These are phyloP conservation scores for Mormyrops boulengeri DNA, from an alignment of 2,797 vertebrate species.

Conservation along the genomic window DNA sequence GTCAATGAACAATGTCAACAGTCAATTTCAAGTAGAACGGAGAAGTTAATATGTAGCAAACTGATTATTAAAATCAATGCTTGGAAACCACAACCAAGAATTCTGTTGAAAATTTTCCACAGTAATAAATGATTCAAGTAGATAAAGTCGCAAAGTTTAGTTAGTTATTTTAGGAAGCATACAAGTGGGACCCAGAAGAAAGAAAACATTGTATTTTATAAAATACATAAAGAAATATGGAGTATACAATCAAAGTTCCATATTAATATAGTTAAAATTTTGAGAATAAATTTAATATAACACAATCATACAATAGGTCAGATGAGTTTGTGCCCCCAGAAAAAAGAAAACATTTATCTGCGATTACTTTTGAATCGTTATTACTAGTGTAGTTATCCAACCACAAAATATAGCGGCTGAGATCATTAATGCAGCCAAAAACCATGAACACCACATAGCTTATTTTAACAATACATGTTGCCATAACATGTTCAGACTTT, in stretches of 20 bases:
- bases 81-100: background rate
- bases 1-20: background rate
- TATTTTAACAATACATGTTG: background rate
- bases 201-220: background rate
- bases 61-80: background rate
- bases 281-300: background rate
- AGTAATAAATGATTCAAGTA: background rate
- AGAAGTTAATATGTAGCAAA: background rate
- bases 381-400: background rate
- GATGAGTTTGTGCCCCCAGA: background rate
- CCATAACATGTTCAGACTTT: background rate
- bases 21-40: background rate
- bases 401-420: background rate
- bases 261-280: background rate
- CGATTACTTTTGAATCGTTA: background rate
- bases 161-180: background rate
- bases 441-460: background rate
- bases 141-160: background rate
- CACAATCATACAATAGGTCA: background rate
- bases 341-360: background rate
- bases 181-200: background rate
- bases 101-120: background rate
- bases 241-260: background rate
- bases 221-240: background rate
- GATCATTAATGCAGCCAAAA: background rate